Percentiles rank a stretch among this genome's conserved stretches.
These are phyloP conservation scores for Anoura caudifer DNA, from an alignment of 2,113 vertebrate genomes.

Conservation along the genomic window DNA sequence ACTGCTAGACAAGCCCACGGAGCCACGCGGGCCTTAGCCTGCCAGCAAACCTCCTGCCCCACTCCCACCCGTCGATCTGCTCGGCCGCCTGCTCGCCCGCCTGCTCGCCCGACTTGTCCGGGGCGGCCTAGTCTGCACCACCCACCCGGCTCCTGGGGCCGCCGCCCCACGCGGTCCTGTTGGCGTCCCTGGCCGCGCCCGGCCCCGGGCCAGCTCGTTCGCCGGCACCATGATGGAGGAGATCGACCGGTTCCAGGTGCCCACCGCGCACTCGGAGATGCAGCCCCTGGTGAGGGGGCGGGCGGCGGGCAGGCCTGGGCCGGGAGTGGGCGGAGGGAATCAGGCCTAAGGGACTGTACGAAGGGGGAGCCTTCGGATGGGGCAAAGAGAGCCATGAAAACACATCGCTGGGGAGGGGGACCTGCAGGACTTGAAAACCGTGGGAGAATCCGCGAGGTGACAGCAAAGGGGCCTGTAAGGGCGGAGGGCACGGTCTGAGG, in stretches of 20 bases:
- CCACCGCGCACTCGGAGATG: slow-evolving; percentile 92
- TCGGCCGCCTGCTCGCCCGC: not conserved
- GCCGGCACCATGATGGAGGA: slow-evolving; percentile 94
- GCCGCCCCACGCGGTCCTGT: slow-evolving; percentile 45
- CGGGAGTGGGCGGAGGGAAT: slow-evolving; percentile 39
- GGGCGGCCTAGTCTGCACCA: slow-evolving; percentile 66
- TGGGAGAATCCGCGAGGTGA: not conserved
- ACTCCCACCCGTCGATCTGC: not conserved
- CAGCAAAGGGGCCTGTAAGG: not conserved
- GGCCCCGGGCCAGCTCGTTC: slow-evolving; percentile 47
- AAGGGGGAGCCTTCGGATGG: not conserved
- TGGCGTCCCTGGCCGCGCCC: slow-evolving; percentile 60
- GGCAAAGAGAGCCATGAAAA: not conserved
- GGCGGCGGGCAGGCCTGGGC: slow-evolving; percentile 51
- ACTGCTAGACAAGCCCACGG: slow-evolving; percentile 26
- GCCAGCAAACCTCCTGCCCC: not conserved
- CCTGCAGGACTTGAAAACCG: not conserved
- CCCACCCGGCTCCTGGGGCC: slow-evolving; percentile 61
- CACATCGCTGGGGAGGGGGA: not conserved
- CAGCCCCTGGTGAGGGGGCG: slow-evolving; percentile 92
- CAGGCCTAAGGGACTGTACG: not conserved
- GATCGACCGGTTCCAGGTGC: slow-evolving; percentile 95
- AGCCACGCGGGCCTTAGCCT: slow-evolving; percentile 34
- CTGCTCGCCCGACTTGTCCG: not conserved
- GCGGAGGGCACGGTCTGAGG: not conserved